These are phyloP conservation scores for Otus scops DNA, from an alignment of 2,797 vertebrate species.

Conservation along the genomic window DNA sequence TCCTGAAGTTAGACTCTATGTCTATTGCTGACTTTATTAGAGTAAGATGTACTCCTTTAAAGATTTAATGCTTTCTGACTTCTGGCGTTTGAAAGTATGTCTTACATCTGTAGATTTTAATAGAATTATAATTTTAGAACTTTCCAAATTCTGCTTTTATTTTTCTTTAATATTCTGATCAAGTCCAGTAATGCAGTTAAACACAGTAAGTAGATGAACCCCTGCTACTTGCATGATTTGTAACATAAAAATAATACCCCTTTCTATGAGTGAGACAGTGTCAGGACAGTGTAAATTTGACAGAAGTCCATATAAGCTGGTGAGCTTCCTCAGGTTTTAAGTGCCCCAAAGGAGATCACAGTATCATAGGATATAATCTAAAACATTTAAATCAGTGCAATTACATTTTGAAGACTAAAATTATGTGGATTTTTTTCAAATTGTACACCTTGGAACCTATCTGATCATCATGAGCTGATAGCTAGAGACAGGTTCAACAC, in stretches of 20 bases:
- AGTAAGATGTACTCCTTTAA: not conserved
- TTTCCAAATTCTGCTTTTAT: not conserved
- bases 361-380: not conserved
- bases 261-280: not conserved
- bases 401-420: not conserved
- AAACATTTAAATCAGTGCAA: not conserved
- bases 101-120: not conserved
- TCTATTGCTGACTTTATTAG: not conserved
- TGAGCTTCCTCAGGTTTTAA: not conserved
- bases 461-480: not conserved
- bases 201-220: not conserved
- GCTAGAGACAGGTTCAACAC: not conserved
- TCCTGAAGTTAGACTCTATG: not conserved
- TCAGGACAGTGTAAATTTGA: not conserved
- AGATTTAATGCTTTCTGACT: not conserved
- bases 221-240: not conserved
- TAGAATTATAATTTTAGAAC: not conserved
- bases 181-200: not conserved
- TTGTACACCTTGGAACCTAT: not conserved
- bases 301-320: not conserved
- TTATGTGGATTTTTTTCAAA: not conserved
- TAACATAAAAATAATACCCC: not conserved
- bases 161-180: not conserved
- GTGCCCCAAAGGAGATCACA: not conserved
- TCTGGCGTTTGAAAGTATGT: not conserved